These are phyloP conservation scores for Prunella strophiata DNA, from an alignment of 2,797 vertebrate species.

Conservation along the genomic window DNA sequence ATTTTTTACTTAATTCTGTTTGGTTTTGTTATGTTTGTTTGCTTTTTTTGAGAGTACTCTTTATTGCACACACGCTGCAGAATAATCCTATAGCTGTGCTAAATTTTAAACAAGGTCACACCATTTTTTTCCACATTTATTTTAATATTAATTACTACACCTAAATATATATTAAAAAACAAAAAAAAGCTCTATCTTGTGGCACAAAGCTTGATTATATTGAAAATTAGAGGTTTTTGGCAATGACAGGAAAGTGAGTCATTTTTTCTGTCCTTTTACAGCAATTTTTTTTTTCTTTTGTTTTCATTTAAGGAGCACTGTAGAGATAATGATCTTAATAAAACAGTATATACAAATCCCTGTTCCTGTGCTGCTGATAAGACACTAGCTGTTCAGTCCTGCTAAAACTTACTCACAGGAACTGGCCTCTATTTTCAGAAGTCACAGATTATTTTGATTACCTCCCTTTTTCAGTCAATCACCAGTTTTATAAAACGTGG, in stretches of 20 bases:
- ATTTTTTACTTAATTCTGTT: background rate
- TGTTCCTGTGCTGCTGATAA: slow-evolving; percentile 40
- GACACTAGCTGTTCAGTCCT: background rate
- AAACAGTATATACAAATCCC: slow-evolving; percentile 55
- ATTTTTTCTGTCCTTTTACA: slow-evolving; percentile 48
- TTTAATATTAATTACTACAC: background rate
- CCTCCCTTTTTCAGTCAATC: background rate
- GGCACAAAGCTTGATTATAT: slow-evolving; percentile 28
- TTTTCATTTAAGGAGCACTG: slow-evolving; percentile 20
- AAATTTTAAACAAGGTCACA: background rate
- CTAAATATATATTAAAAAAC: background rate
- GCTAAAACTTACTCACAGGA: slow-evolving; percentile 13
- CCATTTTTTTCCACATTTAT: background rate
- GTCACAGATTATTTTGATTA: background rate
- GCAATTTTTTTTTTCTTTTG: slow-evolving; percentile 35
- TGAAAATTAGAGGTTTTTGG: slow-evolving; percentile 41
- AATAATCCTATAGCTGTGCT: background rate
- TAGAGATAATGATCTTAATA: slow-evolving; percentile 47
- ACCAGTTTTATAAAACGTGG: background rate
- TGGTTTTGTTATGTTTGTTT: background rate
- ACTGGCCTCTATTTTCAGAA: slow-evolving; percentile 35
- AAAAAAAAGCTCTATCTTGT: background rate
- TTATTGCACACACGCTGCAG: background rate
- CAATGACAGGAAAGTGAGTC: slow-evolving; percentile 22
- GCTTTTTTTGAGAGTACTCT: background rate